phyloP scores from a whole-genome alignment of 2,797 vertebrate species.

The Urosaurus nigricauda region DNA sequence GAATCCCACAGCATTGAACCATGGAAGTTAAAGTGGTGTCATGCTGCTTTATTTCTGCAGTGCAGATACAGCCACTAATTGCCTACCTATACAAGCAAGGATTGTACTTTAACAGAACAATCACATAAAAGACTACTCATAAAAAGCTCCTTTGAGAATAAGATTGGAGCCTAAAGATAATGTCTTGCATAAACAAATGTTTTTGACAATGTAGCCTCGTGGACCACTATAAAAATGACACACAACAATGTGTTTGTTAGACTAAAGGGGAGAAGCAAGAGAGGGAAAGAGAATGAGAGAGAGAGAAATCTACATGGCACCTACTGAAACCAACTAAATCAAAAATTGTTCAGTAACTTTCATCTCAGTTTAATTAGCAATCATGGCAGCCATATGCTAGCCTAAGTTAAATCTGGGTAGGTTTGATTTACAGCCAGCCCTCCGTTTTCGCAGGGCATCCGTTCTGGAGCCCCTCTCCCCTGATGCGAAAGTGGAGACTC shows the following conservation, averaged over 20 bases:
- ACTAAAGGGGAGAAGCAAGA: not conserved
- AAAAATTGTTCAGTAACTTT: not conserved
- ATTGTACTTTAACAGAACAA: slow-evolving; percentile 6
- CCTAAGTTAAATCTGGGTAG: not conserved
- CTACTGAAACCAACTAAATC: not conserved
- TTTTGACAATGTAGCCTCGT: not conserved
- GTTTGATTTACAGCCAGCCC: not conserved
- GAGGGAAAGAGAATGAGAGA: not conserved
- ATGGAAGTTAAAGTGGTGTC: too few species aligned
- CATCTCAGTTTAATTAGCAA: slow-evolving; percentile 14
- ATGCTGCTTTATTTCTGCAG: too few species aligned
- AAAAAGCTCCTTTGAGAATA: not conserved
- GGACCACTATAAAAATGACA: not conserved
- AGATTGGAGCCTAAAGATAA: not conserved
- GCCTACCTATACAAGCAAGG: not conserved
- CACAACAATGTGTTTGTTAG: not conserved
- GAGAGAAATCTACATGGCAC: not conserved
- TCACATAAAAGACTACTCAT: not conserved
- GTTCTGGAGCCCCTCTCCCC: too few species aligned
- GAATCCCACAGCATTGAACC: too few species aligned
- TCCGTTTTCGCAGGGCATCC: too few species aligned
- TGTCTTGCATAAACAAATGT: not conserved
- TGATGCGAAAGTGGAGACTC: too few species aligned
- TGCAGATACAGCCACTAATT: not conserved
- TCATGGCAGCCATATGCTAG: not conserved